These are phyloP conservation scores for Ataeniobius toweri DNA, from an alignment of 2,797 vertebrate species.

Conservation along the genomic window DNA sequence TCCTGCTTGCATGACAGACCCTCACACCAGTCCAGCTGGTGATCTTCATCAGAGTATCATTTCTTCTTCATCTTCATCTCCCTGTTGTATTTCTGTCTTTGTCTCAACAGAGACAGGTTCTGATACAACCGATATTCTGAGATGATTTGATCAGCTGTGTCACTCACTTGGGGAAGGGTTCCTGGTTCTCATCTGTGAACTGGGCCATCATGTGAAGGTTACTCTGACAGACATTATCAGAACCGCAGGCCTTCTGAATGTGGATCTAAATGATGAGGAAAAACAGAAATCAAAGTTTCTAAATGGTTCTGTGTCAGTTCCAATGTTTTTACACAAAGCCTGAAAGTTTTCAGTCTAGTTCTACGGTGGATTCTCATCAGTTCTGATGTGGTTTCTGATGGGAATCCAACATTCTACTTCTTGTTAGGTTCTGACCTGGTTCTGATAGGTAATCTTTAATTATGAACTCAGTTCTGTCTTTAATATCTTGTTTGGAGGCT, in stretches of 20 bases:
- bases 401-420: background rate
- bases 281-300: background rate
- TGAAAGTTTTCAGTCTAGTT: background rate
- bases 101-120: background rate
- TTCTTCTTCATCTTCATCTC: background rate
- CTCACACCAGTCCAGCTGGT: background rate
- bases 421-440: background rate
- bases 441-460: background rate
- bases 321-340: background rate
- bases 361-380: background rate
- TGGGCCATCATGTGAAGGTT: conserved; percentile 66
- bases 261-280: conserved; percentile 53
- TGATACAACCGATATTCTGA: background rate
- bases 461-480: background rate
- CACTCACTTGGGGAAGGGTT: conserved; percentile 50
- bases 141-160: background rate
- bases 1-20: background rate
- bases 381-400: background rate
- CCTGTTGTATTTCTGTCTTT: background rate
- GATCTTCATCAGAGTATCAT: background rate
- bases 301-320: background rate
- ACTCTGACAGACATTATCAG: conserved; percentile 66
- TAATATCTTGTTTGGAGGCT: background rate
- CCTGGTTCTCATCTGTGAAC: conserved; percentile 56
- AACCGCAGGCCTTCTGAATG: conserved; percentile 66